These are phyloP conservation scores for Trochalopteron elliotii DNA, from an alignment of 2,113 vertebrate species.

Conservation along the genomic window DNA sequence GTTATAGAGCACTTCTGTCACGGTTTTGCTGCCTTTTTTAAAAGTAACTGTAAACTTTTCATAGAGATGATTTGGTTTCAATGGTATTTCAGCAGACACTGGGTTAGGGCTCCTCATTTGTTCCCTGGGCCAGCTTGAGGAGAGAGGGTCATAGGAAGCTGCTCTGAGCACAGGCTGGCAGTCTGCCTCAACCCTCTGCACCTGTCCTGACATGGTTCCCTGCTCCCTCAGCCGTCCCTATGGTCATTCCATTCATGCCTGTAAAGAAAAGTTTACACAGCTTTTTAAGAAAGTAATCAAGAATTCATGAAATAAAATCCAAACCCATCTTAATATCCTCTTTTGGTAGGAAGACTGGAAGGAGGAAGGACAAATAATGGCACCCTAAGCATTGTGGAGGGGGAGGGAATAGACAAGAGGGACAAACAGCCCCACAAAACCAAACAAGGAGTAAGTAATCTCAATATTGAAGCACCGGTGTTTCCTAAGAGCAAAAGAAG, in stretches of 20 bases:
- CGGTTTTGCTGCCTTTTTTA: background rate
- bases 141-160: background rate
- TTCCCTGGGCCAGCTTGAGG: background rate
- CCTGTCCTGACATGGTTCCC: background rate
- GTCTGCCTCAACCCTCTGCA: background rate
- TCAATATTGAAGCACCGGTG: background rate
- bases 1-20: background rate
- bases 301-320: background rate
- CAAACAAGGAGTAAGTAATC: background rate
- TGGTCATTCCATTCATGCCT: background rate
- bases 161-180: rapidly evolving
- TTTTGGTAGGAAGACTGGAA: background rate
- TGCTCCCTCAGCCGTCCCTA: background rate
- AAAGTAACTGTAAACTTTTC: background rate
- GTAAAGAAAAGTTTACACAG: background rate
- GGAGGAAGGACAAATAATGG: background rate
- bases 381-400: background rate
- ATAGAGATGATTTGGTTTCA: background rate
- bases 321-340: background rate
- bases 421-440: background rate
- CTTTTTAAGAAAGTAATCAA: background rate
- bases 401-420: background rate
- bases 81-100: background rate
- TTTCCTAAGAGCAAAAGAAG: background rate
- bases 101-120: background rate